These are phyloP conservation scores for Micrasema longulum DNA, from an alignment of 1,140 invertebrate species.

Conservation along the genomic window DNA sequence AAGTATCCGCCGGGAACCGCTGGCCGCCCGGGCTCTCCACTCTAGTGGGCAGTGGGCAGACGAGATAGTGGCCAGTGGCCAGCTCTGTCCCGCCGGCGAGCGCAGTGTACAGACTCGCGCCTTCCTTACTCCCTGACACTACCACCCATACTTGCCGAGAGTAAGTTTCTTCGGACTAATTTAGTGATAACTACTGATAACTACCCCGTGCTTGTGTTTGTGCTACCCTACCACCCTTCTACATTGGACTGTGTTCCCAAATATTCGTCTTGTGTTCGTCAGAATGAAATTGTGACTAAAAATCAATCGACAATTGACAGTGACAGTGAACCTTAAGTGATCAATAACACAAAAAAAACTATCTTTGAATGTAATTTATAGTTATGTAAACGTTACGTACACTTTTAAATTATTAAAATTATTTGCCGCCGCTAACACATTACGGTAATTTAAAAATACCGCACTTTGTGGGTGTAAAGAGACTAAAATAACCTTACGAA, in stretches of 20 bases:
- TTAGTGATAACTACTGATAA: not conserved
- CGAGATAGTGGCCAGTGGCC: too few relatives aligned
- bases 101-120: constrained; percentile 61
- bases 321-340: constrained; percentile 30
- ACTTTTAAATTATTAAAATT: constrained; percentile 20
- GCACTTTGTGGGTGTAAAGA: constrained; percentile 65
- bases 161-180: constrained; percentile 60
- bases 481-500: constrained; percentile 39
- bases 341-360: constrained; percentile 9
- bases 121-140: constrained; percentile 67
- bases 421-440: constrained; percentile 14
- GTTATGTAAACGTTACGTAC: not conserved
- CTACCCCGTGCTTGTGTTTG: constrained; percentile 17
- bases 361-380: constrained; percentile 4
- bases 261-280: constrained; percentile 22
- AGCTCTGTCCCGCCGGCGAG: constrained; percentile 62
- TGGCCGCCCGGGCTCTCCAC: constrained; percentile 66
- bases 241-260: constrained; percentile 20
- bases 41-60: constrained; percentile 57
- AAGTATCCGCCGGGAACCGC: constrained; percentile 75
- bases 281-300: constrained; percentile 13
- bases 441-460: constrained; percentile 67
- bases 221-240: not conserved
- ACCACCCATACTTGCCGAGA: constrained; percentile 62
- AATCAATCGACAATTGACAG: constrained; percentile 10